Base-by-base conservation (phyloP, 53 echinoderm and acorn worm genomes). In the Paracentrotus lividus region DNA sequence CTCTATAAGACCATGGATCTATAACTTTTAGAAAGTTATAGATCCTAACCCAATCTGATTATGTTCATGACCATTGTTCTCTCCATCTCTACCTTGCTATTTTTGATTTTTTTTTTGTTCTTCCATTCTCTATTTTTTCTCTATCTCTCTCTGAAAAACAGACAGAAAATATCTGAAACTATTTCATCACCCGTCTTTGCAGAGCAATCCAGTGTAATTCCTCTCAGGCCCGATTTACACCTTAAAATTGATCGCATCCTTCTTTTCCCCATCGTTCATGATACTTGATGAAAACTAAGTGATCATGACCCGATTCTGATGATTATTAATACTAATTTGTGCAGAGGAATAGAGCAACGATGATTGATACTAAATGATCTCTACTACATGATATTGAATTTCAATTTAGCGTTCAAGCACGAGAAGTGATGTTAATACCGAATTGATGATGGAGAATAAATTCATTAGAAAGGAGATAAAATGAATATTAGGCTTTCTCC, bases 201-300 rank as follows among this genome's bases (percentile, higher is more conserved):
- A 21, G 6, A 14, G 47, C 85, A 49, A 85, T 85, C 85, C 47
- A 31, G 49, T 85, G 85, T 85, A 85, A 85, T 52, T 85, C 85
- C 85, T 72, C 72, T 40, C 72, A 36, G 72, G 40, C 72, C 72
- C 72, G 72, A 72, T 72, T 72, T 72, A 72, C 72, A 72, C 72
- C 72, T 72, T 72, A 72, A 40, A 72, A 72, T 72, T 72, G 40
- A 72, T 72, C 36, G 72, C 72, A 72, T 72, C 72, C 72, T 72
- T n/a, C 38, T 2, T 72, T 72, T 72, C 72, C 20, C 18, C 38
- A 18, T 72, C 32, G 13, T 72, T 0, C 18, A 8, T 38, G 72
- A 20, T 40, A 72, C 36, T 72, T 20, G 40, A 40, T 72, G 72
- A 72, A 36, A 72, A 16, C 21, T 36, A 32, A 72, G 72, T 72